phyloP scores from a whole-genome alignment of 2,888 invertebrate genomes.

The Azorinus chamasolen region DNA sequence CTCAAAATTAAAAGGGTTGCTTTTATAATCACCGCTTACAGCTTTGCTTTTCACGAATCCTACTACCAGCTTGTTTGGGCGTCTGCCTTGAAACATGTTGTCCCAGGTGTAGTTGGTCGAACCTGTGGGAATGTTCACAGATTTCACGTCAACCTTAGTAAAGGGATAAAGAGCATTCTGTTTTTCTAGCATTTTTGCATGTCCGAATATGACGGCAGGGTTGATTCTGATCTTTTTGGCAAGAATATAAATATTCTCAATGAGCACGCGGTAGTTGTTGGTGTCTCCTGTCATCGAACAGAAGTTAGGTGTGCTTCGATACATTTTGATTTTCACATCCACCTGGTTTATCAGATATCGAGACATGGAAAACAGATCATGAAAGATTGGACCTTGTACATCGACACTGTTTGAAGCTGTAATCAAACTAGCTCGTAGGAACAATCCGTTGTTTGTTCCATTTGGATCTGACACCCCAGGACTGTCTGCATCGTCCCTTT shows the following conservation, averaged over 20 bases:
- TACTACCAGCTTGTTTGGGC: conserved; percentile 36
- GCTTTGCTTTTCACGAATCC: conserved; percentile 44
- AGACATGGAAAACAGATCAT: conserved; percentile 18
- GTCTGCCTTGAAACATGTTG: conserved; percentile 36
- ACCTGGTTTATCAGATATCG: conserved; percentile 20
- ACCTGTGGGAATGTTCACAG: conserved; percentile 26
- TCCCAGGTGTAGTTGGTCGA: conserved; percentile 25
- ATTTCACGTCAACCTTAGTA: conserved; percentile 23
- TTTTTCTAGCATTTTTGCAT: conserved; percentile 35
- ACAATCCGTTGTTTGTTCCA: conserved; percentile 10
- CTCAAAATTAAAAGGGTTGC: conserved; percentile 48
- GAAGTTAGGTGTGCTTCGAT: conserved; percentile 10
- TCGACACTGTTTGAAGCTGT: conserved; percentile 2
- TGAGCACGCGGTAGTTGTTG: conserved; percentile 12
- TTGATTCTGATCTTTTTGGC: conserved; percentile 40
- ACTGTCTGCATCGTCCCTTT: not conserved
- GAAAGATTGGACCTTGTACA: conserved; percentile 18
- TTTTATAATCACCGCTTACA: conserved; percentile 28
- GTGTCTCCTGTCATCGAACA: conserved; percentile 13
- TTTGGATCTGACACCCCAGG: not conserved
- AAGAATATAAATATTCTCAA: conserved; percentile 29
- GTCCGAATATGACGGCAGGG: conserved; percentile 46
- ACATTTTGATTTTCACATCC: conserved; percentile 20
- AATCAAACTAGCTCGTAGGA: not conserved
- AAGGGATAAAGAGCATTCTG: conserved; percentile 37